Conservation (phyloP, 2,113 vertebrate species). For the Phylloscopus trochiloides region DNA sequence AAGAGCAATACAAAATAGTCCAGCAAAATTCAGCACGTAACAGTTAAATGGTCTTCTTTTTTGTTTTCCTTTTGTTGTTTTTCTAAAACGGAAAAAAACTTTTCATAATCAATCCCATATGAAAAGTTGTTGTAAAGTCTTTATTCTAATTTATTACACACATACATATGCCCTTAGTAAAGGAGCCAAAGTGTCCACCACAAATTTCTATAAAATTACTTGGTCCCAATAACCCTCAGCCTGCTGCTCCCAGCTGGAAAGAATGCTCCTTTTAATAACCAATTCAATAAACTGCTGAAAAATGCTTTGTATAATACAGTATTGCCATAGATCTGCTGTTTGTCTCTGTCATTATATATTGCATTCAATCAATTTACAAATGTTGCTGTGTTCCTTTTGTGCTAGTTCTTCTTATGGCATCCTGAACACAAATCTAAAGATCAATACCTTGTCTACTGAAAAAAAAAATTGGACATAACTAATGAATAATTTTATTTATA, state of each 20-base stretch:
- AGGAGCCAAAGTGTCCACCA: background rate
- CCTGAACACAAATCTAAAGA: constrained; percentile 72
- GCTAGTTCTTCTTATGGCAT: constrained; percentile 35
- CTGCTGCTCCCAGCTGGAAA: constrained; percentile 9
- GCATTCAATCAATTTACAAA: constrained; percentile 70
- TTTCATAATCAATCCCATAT: background rate
- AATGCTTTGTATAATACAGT: constrained; percentile 69
- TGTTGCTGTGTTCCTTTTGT: constrained; percentile 28
- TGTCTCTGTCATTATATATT: constrained; percentile 65
- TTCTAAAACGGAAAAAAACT: background rate
- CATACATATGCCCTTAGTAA: background rate
- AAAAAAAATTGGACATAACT: constrained; percentile 71
- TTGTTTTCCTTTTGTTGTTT: rapidly evolving
- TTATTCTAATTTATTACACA: constrained; percentile 42
- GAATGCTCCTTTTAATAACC: constrained; percentile 58
- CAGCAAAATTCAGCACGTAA: background rate
- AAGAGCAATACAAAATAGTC: background rate
- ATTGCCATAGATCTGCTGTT: constrained; percentile 65
- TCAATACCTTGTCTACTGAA: constrained; percentile 76
- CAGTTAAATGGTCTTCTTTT: background rate
- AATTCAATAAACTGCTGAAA: constrained; percentile 71
- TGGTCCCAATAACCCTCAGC: constrained; percentile 30
- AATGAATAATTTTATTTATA: constrained; percentile 81
- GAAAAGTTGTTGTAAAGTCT: background rate
- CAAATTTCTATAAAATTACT: constrained; percentile 41